A percentile compares a stretch with the other conserved stretches of the same genome.
Conservation (phyloP, 2,797 vertebrate species). For the Epinephelus awoara region DNA sequence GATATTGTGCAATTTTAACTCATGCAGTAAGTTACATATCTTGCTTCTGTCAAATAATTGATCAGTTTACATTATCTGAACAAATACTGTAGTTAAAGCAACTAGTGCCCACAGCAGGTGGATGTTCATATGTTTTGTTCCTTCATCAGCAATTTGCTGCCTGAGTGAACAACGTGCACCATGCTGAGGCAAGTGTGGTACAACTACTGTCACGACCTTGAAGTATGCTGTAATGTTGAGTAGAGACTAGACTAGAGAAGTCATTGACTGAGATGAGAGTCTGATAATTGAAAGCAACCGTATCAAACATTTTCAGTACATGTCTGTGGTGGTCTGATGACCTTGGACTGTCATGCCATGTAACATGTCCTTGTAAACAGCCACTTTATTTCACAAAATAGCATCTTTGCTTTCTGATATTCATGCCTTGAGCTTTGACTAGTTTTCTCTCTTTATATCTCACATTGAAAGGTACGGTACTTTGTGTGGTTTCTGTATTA, state of each 20-base stretch:
- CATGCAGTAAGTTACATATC: too few species aligned
- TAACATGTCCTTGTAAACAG: background rate
- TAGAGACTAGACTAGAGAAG: background rate
- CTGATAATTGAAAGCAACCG: too few species aligned
- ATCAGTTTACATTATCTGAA: too few species aligned
- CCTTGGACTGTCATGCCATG: too few species aligned
- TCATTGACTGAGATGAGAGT: too few species aligned
- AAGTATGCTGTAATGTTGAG: background rate
- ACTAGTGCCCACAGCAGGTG: constrained; percentile 38
- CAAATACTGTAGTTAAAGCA: constrained; percentile 5
- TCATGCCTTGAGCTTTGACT: background rate
- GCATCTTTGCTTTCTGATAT: background rate
- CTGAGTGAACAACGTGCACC: constrained; percentile 43
- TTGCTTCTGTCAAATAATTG: too few species aligned
- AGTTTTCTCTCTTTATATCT: background rate
- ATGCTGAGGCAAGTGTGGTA: constrained; percentile 32
- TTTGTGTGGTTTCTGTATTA: background rate
- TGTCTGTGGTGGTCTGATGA: too few species aligned
- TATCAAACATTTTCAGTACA: too few species aligned
- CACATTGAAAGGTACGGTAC: background rate
- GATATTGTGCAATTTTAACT: background rate
- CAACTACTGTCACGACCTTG: constrained; percentile 29
- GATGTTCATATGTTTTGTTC: constrained; percentile 26
- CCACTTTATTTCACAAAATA: background rate
- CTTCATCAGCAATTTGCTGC: constrained; percentile 45